A percentile compares a stretch with the other conserved stretches of the same genome.
Evolutionary conservation across 2,113 vertebrate genomes (phyloP).

Genomic region (Telmatochromis sp.): DNA sequence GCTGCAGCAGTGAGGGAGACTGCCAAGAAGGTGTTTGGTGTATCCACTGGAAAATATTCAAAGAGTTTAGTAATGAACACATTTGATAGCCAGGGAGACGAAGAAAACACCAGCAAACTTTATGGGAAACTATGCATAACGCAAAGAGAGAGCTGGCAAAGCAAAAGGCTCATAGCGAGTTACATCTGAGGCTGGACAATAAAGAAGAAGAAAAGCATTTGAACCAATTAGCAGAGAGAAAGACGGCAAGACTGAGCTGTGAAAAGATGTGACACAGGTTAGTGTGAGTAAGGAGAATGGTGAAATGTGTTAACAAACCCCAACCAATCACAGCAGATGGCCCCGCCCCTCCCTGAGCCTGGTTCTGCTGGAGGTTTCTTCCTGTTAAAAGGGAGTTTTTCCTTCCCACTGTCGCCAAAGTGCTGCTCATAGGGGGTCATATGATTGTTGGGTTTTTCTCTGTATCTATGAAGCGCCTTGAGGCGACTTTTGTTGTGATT

Average conservation of each 20-base stretch:
- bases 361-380: fast-evolving
- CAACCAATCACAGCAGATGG: not conserved
- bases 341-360: not conserved
- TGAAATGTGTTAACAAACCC: not conserved
- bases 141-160: not conserved
- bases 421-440: not conserved
- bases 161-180: not conserved
- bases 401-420: not conserved
- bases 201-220: not conserved
- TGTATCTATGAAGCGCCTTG: fast-evolving
- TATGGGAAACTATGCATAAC: not conserved
- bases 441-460: not conserved
- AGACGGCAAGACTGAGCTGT: not conserved
- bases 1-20: not conserved
- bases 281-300: fast-evolving
- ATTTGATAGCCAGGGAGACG: not conserved
- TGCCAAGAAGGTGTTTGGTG: not conserved
- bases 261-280: not conserved
- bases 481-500: fast-evolving
- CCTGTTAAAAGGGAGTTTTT: not conserved
- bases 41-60: not conserved
- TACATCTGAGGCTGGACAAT: not conserved
- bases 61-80: not conserved
- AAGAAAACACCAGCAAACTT: not conserved
- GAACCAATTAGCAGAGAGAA: not conserved